Conservation (phyloP, 2,113 vertebrate genomes). For the Chloroceryle aenea region DNA sequence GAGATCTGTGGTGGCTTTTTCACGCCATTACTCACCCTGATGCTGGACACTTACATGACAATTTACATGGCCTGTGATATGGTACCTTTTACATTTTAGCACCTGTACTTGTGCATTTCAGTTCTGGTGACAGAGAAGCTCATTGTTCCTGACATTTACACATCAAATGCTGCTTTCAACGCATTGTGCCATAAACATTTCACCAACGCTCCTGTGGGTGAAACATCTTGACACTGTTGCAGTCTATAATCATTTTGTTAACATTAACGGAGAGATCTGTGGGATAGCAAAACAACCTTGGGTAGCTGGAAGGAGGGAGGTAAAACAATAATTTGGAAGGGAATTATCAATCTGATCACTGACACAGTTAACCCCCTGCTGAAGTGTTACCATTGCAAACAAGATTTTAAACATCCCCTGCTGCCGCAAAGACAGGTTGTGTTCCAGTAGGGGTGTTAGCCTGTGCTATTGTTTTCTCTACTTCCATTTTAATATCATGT, state of each 20-base stretch:
- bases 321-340: constrained; percentile 65
- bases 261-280: constrained; percentile 48
- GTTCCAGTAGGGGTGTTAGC: background rate
- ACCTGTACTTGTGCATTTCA: background rate
- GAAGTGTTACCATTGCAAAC: background rate
- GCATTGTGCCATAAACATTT: background rate
- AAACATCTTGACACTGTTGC: constrained; percentile 34
- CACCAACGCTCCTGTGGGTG: constrained; percentile 7
- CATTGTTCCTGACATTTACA: constrained; percentile 45
- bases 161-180: constrained; percentile 41
- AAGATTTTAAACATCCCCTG: background rate
- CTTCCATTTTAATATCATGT: background rate
- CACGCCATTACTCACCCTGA: background rate
- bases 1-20: background rate
- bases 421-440: background rate
- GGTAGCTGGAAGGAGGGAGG: constrained; percentile 22
- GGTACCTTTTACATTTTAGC: background rate
- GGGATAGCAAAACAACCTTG: constrained; percentile 32
- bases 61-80: background rate
- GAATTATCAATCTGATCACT: background rate
- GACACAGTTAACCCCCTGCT: background rate
- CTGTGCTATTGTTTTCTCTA: background rate
- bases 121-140: background rate
- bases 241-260: constrained; percentile 61
- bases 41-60: background rate